Evolutionary conservation across 1,140 invertebrate species (phyloP).

Genomic region (Drosophila bocki): DNA sequence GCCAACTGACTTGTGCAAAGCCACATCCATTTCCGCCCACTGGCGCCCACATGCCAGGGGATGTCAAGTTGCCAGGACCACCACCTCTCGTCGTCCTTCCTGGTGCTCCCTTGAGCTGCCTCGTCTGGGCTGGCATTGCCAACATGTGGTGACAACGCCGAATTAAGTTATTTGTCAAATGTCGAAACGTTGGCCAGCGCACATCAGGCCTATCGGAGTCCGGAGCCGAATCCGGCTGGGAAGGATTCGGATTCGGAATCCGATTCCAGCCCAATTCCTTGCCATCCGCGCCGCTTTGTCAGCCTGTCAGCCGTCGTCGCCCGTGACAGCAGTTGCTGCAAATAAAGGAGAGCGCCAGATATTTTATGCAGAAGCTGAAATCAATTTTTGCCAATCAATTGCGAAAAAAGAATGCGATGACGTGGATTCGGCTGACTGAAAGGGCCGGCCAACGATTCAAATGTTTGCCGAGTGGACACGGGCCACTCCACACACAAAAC

Average conservation of each 20-base stretch:
- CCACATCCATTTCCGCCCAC: slow-evolving; percentile 14
- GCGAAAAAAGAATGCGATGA: slow-evolving; percentile 65
- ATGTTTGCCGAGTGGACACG: slow-evolving; percentile 69
- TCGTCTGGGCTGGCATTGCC: slow-evolving; percentile 20
- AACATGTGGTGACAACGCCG: slow-evolving; percentile 76
- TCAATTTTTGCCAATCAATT: slow-evolving; percentile 82
- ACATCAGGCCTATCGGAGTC: slow-evolving; percentile 37
- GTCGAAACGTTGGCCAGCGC: slow-evolving; percentile 61
- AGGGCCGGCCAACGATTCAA: slow-evolving; percentile 43
- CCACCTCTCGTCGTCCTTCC: neutral
- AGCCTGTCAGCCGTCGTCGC: slow-evolving; percentile 47
- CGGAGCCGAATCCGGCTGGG: slow-evolving; percentile 5
- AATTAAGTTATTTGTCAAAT: slow-evolving; percentile 83
- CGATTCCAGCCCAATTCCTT: slow-evolving; percentile 9
- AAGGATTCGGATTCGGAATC: slow-evolving; percentile 9
- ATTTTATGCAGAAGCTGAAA: slow-evolving; percentile 81
- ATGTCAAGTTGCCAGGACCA: slow-evolving; percentile 35
- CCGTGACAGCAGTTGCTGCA: slow-evolving; percentile 65
- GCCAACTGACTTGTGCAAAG: slow-evolving; percentile 45
- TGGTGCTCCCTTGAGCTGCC: slow-evolving; percentile 2
- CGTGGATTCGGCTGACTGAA: slow-evolving; percentile 26
- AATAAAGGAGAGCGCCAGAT: slow-evolving; percentile 71
- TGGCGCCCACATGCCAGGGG: slow-evolving; percentile 16
- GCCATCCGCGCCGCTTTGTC: slow-evolving; percentile 49
- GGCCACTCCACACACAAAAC: slow-evolving; percentile 40